Conservation (phyloP, 2,888 invertebrate genomes). For the Mamestra brassicae region DNA sequence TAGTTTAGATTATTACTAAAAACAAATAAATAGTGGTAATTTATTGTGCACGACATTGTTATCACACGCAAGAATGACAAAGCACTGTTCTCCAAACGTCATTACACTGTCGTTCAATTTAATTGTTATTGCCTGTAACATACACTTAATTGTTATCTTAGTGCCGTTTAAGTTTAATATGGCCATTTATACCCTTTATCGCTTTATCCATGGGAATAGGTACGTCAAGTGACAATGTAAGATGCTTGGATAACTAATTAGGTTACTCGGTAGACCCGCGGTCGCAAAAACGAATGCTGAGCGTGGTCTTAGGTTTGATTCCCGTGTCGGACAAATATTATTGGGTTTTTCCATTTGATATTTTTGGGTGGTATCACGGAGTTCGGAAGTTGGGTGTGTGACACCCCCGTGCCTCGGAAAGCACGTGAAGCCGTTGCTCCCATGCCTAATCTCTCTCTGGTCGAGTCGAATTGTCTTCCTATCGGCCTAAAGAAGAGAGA, state of each 20-base stretch:
- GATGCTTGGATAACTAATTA: neutral
- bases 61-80: constrained; percentile 1
- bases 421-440: no score
- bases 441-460: no score
- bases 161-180: constrained; percentile 27
- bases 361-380: no score
- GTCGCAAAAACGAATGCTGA: no score
- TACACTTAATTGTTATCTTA: constrained; percentile 16
- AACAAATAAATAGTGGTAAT: neutral
- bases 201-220: neutral
- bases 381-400: no score
- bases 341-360: no score
- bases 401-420: no score
- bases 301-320: no score
- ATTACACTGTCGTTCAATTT: constrained; percentile 32
- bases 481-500: no score
- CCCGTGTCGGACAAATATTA: no score
- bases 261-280: no score
- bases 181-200: neutral
- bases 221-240: neutral
- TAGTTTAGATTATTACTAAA: neutral
- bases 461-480: no score
- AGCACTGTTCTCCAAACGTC: constrained; percentile 12
- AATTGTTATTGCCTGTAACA: constrained; percentile 37
- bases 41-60: constrained; percentile 17